Base-by-base conservation (phyloP, 1,140 invertebrate species). In the Cherax quadricarinatus region DNA sequence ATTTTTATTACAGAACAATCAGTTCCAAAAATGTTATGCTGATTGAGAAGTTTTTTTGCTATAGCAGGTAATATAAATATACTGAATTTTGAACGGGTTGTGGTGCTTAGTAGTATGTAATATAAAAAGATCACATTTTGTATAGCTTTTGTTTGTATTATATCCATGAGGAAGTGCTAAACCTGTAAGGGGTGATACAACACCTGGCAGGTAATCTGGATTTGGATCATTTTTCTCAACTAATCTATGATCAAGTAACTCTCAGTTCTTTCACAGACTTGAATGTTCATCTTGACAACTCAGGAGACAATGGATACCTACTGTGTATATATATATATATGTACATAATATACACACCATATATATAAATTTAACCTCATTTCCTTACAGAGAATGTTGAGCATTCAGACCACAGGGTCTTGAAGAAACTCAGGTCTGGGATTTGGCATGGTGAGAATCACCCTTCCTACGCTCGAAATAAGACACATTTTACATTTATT, bases 361-460 rank as follows among this genome's bases (percentile, higher is more conserved):
- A 57, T 57, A 84, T 6, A 51, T 83, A 90, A 85, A 84, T 51
- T 88, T 92, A 85, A 78, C 62, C 89, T 88, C 86, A 84, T 90
- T 93, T 91, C 88, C 92, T 93, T 93, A 51, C 92, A 93, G 92
- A 91, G 83, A 86, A 62, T 81, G 83, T 91, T 87, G 75, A 87
- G 82, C 83, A 86, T 87, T 88, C 88, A 83, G 85, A 90, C 88
- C 70, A 87, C 85, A 93, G 88, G 91, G 84, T 86, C 78, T 93
- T 87, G 87, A 93, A 91, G 92, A 93, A 91, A 83, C 88, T 93
- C 73, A 89, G 88, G 66, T 93, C 92, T 78, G 60, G 92, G 86
- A 93, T 84, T 62, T 93, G 92, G 92, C 92, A 93, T 93, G 92
- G 92, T 93, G 92, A 90, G 92, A 86, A 86, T 70, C 51, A 86